Evolutionary conservation across 2,888 invertebrate genomes (phyloP), one percentile per base, ranked within the genome.

Genomic region (Drosophila koepferae): DNA sequence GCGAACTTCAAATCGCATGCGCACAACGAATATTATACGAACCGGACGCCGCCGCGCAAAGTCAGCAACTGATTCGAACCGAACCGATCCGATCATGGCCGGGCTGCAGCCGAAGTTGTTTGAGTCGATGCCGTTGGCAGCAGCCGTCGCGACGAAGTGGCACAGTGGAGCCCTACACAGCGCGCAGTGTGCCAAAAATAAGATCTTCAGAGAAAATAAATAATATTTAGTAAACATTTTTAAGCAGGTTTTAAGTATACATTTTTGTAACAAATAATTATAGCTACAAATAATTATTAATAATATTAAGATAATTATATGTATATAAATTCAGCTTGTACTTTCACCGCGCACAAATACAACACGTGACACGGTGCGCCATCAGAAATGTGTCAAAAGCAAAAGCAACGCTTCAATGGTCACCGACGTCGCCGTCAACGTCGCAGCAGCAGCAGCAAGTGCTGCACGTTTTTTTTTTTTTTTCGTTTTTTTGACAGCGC

Each of bases 41-140:
- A 89, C 89, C 82, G 80, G 72, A 77, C 86, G 81, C 88, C 76
- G 84, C 74, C 80, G 86, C 84, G 76, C 75, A 75, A 70, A 82
- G 82, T 64, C 74, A 83, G 77, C 86, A 84, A 89, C 90, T 89
- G 86, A 89, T 83, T 20, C 77, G 83, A 86, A 81, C 20, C 38
- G 55, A 53, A 75, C 7, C 7, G 49, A 51, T 18, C 49, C 49
- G 49, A 49, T 10, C n/a, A 31, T 72, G 66, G 77, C 58, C 43
- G 60, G 58, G 49, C 40, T 63, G 60, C 49, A 40, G 58, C 54
- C 73, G 68, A 67, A 67, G 53, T 31, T 38, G 51, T 34, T 20
- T 18, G 12, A 49, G 46, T 46, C 65, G 58, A 69, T 46, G 70
- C 53, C 58, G 12, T 46, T 28, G 63, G 71, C 49, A 43, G 23